Conservation (phyloP, 2,888 invertebrate species). For the Tortricodes alternella region DNA sequence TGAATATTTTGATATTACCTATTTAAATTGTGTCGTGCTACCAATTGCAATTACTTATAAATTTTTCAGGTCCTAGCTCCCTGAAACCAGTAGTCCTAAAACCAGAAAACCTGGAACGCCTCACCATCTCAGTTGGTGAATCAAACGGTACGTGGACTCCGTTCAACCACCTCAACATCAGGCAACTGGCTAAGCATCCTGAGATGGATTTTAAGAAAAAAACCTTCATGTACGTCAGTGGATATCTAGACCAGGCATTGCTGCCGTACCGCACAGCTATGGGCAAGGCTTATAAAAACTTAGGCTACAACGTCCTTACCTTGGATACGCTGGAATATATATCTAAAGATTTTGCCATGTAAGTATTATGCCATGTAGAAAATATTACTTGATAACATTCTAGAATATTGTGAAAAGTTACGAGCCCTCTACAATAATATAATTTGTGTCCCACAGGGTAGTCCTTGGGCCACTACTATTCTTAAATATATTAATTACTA, state of each 20-base stretch:
- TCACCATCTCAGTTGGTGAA: slow-evolving; percentile 5
- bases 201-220: slow-evolving; percentile 13
- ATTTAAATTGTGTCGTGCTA: no score
- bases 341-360: background rate
- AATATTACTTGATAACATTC: no score
- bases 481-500: no score
- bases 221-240: slow-evolving; percentile 26
- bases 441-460: no score
- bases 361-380: no score
- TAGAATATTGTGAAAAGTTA: no score
- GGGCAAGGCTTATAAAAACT: slow-evolving; percentile 11
- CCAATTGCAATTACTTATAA: no score
- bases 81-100: slow-evolving; percentile 1
- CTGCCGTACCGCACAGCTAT: background rate
- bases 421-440: no score
- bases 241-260: slow-evolving; percentile 26
- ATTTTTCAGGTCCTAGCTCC: slow-evolving; percentile 26
- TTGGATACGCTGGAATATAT: slow-evolving; percentile 8
- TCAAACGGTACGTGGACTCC: background rate
- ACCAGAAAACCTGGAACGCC: background rate
- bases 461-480: no score
- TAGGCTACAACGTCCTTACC: slow-evolving; percentile 29
- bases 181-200: slow-evolving; percentile 11
- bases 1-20: no score
- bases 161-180: slow-evolving; percentile 2